Evolutionary conservation across 1,140 invertebrate species (phyloP).

Genomic region (Sipha flava): DNA sequence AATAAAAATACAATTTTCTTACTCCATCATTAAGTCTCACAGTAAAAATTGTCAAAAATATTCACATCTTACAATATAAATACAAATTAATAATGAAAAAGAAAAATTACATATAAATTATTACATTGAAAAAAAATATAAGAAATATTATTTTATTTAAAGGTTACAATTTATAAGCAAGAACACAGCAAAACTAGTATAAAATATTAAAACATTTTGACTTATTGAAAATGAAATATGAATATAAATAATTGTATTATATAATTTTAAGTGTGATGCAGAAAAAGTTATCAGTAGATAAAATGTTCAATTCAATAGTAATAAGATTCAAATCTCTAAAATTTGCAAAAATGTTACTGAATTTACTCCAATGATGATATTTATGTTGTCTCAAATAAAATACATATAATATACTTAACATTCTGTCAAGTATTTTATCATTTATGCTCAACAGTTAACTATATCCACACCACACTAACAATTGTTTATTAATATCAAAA

Average conservation of each 20-base stretch:
- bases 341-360: no score
- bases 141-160: neutral
- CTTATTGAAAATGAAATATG: neutral
- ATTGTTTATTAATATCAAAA: no score
- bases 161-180: neutral
- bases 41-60: neutral
- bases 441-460: no score
- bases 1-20: neutral
- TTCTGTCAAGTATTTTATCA: no score
- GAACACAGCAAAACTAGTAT: slow-evolving; percentile 3
- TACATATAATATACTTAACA: no score
- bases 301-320: no score
- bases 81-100: neutral
- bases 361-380: no score
- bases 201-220: slow-evolving; percentile 1
- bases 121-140: neutral
- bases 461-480: no score
- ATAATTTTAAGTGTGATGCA: neutral
- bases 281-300: no score
- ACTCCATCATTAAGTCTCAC: neutral
- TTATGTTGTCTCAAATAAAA: no score
- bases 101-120: neutral
- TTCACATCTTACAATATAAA: neutral
- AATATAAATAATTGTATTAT: neutral
- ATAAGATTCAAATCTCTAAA: no score